Base-by-base conservation (phyloP, 1,140 invertebrate species). In the Nephotettix cincticeps region DNA sequence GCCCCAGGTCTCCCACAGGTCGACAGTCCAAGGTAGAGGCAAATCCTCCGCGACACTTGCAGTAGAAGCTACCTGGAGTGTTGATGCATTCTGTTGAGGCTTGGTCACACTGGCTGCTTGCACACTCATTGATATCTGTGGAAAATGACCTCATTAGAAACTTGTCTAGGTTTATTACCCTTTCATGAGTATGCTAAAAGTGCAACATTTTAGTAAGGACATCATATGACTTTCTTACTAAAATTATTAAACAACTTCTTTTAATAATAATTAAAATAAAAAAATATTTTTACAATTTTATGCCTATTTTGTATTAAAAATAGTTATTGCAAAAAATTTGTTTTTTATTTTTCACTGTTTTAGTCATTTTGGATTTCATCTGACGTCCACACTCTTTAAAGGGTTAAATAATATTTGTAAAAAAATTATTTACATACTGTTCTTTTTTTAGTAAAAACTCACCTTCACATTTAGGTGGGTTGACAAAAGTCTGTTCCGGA, bases 21-120 rank as follows among this genome's bases (percentile, higher is more conserved):
- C 94, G 85, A 76, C 95, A 97, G 78, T 97, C 94, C 76, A 94
- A 87, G 68, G 91, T 95, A 17, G 94, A 91, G 30, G 90, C 81
- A 78, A 96, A 97, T 54, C 95, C 94, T 73, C 87, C 78, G 74
- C 90, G 87, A 76, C 96, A 98, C 76, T 94, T 93, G 78, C 96
- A 98, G 69, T 90, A 91, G 82, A 97, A 98, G 25, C 94, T 93
- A 61, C 96, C 96, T 40, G 91, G 88, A 23, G 91, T 91, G 78
- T 98, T 98, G 63, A 91, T 89, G 81, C 96, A 98, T 80, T 95
- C 91, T 0, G 96, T 97, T 1, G 93, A 96, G 1, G 91, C 92
- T 21, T 91, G 83, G 81, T 96, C 96, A 82, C 95, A 97, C 79
- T 95, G 93, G 75, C 91, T 92, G 47, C 88, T 91, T 0, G 87